These are phyloP conservation scores for Seriola rivoliana DNA, from an alignment of 2,113 vertebrate genomes.

Conservation along the genomic window DNA sequence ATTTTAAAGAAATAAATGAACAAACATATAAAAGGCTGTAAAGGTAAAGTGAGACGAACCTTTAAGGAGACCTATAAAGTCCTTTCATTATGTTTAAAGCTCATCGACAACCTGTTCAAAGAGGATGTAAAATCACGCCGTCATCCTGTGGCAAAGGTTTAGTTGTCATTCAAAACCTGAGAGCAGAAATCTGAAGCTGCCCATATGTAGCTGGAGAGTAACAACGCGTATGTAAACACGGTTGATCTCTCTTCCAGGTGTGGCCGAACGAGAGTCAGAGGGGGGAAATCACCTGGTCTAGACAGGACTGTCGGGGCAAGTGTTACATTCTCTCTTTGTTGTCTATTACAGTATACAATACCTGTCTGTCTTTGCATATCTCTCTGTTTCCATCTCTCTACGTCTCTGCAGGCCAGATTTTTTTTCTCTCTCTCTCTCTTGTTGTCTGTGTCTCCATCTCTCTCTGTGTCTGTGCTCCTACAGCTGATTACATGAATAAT, in stretches of 20 bases:
- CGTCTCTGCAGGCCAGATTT: conserved; percentile 16
- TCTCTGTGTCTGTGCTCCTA: conserved; percentile 43
- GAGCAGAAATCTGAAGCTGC: conserved; percentile 34
- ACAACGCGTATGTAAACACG: conserved; percentile 15
- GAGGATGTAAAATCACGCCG: background rate
- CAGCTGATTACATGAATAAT: conserved; percentile 79
- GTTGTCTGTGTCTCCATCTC: conserved; percentile 47
- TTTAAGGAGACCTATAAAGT: conserved; percentile 16
- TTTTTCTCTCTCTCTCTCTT: conserved; percentile 27
- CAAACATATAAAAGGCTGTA: background rate
- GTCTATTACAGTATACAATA: conserved; percentile 37
- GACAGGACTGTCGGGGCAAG: conserved; percentile 52
- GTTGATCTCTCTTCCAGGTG: conserved; percentile 57
- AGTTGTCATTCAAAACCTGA: conserved; percentile 20
- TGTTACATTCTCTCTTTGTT: conserved; percentile 43
- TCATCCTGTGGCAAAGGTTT: background rate
- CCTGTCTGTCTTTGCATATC: conserved; percentile 12
- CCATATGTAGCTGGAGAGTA: conserved; percentile 36
- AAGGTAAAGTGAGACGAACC: background rate
- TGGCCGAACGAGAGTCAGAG: conserved; percentile 29
- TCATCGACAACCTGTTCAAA: background rate
- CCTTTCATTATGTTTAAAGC: conserved; percentile 3
- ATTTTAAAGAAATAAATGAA: conserved; percentile 17
- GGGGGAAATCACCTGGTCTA: conserved; percentile 34
- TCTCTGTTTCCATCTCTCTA: conserved; percentile 8